Evolutionary conservation across 1,140 invertebrate species (phyloP).

Genomic region (Augochlora pura): DNA sequence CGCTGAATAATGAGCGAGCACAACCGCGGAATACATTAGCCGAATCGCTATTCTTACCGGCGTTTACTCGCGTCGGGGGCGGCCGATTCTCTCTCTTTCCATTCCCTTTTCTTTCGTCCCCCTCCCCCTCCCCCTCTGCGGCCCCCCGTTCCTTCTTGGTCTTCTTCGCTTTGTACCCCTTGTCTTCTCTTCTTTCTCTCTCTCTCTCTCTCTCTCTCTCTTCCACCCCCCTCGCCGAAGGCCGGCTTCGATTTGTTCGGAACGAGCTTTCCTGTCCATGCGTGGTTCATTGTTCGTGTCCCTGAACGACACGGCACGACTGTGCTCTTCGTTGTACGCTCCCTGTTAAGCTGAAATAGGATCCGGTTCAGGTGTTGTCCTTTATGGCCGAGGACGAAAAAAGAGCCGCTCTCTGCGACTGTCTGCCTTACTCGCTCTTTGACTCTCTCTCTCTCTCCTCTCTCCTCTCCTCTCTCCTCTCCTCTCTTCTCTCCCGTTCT

Average conservation of each 20-base stretch:
- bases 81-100: constrained; percentile 49
- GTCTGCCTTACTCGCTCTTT: not conserved
- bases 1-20: constrained; percentile 78
- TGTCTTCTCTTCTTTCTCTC: constrained; percentile 7
- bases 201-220: not conserved
- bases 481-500: too few species aligned
- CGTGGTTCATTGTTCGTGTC: constrained; percentile 57
- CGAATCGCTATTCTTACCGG: constrained; percentile 75
- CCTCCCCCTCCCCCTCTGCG: too few species aligned
- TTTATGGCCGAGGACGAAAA: constrained; percentile 43
- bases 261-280: constrained; percentile 52
- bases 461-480: not conserved
- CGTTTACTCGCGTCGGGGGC: constrained; percentile 61
- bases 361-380: constrained; percentile 50
- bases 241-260: constrained; percentile 49
- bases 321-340: constrained; percentile 47
- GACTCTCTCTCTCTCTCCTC: not conserved
- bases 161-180: too few species aligned
- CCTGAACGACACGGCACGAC: constrained; percentile 54
- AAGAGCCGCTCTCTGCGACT: constrained; percentile 1
- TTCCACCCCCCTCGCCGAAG: constrained; percentile 23
- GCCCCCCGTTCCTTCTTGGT: too few species aligned
- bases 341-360: constrained; percentile 47
- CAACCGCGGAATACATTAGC: constrained; percentile 77
- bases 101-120: too few species aligned